Evolutionary conservation across 2,797 vertebrate species (phyloP), one percentile per base, ranked within the genome.

Genomic region (Danionella dracula): DNA sequence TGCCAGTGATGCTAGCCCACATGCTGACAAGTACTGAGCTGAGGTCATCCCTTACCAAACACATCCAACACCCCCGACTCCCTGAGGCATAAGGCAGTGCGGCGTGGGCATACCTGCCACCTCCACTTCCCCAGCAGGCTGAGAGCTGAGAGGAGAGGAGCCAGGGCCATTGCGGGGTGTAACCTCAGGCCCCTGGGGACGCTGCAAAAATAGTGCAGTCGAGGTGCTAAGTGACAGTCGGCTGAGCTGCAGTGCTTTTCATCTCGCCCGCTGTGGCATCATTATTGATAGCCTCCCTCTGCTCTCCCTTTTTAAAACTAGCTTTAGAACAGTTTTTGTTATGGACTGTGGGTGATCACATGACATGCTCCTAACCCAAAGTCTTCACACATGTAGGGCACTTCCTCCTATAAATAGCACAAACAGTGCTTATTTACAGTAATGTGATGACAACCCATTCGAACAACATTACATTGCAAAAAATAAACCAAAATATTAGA

Each of bases 91-190:
- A 23, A 78, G 70, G 78, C 72, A 83, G 63, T 79, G 15, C 66
- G 77, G 73, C 79, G 74, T 69, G 69, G 78, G 20, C 35, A 81
- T 81, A 78, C 71, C 81, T 86, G 84, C 86, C 85, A 88, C 83
- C 85, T 89, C 83, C 73, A 72, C 72, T 84, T 85, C 53, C 45
- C 16, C 35, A 66, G 3, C 23, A 3, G 83, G 80, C 84, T 74
- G 81, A 83, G 84, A 79, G 71, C 74, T 79, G 80, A 83, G 77
- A 37, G 77, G 75, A 66, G 84, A 68, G 54, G 80, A 83, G 81
- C 56, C 77, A 78, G 64, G 63, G 69, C 81, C 79, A 80, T 84
- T 76, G 83, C 17, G 70, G 74, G 59, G 68, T 62, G 71, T 68
- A 81, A 83, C 72, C 79, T 56, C 56, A 81, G 72, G 46, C 85